Conservation (phyloP, 2,888 invertebrate species). For the Parnassius smintheus region DNA sequence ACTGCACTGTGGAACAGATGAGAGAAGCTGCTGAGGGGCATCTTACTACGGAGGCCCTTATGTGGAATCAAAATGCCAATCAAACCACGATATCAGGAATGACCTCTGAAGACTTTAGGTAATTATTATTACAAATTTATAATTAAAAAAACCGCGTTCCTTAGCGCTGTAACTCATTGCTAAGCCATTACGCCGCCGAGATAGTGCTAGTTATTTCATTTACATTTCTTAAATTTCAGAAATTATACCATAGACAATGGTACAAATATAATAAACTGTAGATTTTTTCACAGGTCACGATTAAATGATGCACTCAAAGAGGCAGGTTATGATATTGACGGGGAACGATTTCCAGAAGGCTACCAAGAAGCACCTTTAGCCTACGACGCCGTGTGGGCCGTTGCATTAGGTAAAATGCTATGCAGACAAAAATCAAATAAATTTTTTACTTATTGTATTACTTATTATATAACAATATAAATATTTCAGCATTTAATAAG, state of each 20-base stretch:
- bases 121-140: conserved; percentile 18
- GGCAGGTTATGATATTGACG: conserved; percentile 92
- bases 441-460: not conserved
- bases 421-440: conserved; percentile 9
- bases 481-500: conserved; percentile 93
- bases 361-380: conserved; percentile 99
- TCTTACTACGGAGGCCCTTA: conserved; percentile 98
- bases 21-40: conserved; percentile 97
- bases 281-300: conserved; percentile 80
- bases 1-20: conserved; percentile 97
- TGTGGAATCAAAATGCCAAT: conserved; percentile 97
- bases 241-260: too few species aligned
- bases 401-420: conserved; percentile 88
- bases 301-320: conserved; percentile 90
- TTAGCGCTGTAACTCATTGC: too few species aligned
- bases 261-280: not conserved
- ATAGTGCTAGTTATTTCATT: too few species aligned
- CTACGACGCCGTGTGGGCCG: conserved; percentile 99
- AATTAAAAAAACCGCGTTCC: too few species aligned
- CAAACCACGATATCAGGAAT: conserved; percentile 97
- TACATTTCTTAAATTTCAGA: too few species aligned
- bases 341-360: conserved; percentile 93
- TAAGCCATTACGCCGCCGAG: too few species aligned
- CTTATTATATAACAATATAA: conserved; percentile 1
- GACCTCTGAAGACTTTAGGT: conserved; percentile 95